Evolutionary conservation across 92 coral and sea anemone genomes (phyloP).

Genomic region (Muricea muricata): DNA sequence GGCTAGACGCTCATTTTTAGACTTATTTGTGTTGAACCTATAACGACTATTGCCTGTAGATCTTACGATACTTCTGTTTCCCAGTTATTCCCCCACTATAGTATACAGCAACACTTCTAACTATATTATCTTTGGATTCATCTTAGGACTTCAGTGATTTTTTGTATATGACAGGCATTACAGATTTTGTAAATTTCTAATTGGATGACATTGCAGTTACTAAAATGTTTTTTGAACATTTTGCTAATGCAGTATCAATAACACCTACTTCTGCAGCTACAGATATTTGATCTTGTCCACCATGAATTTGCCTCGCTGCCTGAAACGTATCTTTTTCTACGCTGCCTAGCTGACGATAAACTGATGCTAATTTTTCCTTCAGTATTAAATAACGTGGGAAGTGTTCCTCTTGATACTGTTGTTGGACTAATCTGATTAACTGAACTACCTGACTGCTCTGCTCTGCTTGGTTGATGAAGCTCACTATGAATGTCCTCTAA

Average conservation of each 20-base stretch:
- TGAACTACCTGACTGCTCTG: neutral
- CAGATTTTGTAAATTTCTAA: neutral
- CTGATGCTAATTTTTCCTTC: neutral
- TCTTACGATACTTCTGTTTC: constrained; percentile 38
- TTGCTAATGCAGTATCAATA: constrained; percentile 30
- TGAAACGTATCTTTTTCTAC: constrained; percentile 1
- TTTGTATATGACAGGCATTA: neutral
- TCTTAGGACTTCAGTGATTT: neutral
- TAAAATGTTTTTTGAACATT: neutral
- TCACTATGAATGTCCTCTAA: no score
- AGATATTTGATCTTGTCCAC: constrained; percentile 13
- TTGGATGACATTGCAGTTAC: neutral
- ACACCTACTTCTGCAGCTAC: constrained; percentile 8
- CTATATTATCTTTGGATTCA: neutral
- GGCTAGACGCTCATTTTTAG: neutral
- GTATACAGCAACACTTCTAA: neutral
- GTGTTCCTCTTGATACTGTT: neutral
- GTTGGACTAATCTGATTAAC: neutral
- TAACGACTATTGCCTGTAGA: constrained; percentile 32
- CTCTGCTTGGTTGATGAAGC: no score
- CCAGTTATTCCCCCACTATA: neutral
- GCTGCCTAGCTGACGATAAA: constrained; percentile 20
- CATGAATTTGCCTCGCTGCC: constrained; percentile 26
- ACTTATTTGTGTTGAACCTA: neutral
- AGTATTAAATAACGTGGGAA: neutral